Evolutionary conservation across 2,113 vertebrate genomes (phyloP), one percentile per base, ranked within the genome.

Genomic region (Tyrannus savana): DNA sequence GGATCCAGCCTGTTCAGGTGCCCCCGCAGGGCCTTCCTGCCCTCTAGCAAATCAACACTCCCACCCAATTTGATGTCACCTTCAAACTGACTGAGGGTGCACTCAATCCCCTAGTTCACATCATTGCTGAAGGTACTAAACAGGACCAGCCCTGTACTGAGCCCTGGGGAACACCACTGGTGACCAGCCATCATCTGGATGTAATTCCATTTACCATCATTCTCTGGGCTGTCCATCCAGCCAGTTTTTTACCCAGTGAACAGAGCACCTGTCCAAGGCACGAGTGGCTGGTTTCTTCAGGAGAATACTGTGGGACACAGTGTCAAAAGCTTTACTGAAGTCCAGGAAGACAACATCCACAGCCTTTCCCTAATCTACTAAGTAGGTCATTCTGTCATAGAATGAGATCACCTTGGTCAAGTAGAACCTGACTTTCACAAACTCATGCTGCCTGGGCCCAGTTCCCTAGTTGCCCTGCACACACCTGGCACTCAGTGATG

Each of bases 61-160:
- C 24, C 58, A 56, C 21, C 19, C 41, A 79, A 14, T 35, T 17
- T 42, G 50, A 35, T 42, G 35, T 33, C 58, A 64, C 9, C 59
- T 58, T 5, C 4, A 2, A 23, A 42, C 22, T 49, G 35, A 2
- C 14, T 33, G 35, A 50, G 35, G 6, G 1, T 37, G 35, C 18
- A 18, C 49, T 11, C 0, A 0, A 23, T 58, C 8, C 14, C 52
- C 58, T 49, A 1, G 2, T 47, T 6, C 31, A 50, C 59, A 3
- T 19, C 31, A 27, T 2, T 19, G 12, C 5, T 37, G 1, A 58
- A 56, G 50, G 7, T 3, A 37, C 9, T 6, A 16, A 73, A 44
- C 19, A 30, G 56, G 22, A 22, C 17, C 41, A 50, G 35, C 16
- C 16, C 30, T 13, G 64, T 8, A 3, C 8, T 80, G 67, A 64